Evolutionary conservation across 1,140 invertebrate species (phyloP).

Genomic region (Drosophila lowei): DNA sequence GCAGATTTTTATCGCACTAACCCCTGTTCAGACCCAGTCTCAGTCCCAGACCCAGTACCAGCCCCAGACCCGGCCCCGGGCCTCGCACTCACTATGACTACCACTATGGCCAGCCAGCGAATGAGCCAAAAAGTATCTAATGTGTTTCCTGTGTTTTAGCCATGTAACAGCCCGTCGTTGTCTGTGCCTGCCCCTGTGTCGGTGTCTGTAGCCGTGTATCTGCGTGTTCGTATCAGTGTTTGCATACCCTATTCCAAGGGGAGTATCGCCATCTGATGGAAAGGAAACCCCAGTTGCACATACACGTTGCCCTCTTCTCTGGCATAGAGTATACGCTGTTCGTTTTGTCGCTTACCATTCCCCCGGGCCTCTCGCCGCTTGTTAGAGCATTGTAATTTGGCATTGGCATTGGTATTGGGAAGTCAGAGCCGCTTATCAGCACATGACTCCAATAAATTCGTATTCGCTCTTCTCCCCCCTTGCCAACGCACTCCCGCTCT

Average conservation of each 20-base stretch:
- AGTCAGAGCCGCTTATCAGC: conserved; percentile 63
- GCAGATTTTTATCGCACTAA: conserved; percentile 74
- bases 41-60: no score
- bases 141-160: conserved; percentile 75
- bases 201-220: conserved; percentile 51
- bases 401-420: conserved; percentile 54
- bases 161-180: conserved; percentile 49
- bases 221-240: conserved; percentile 46
- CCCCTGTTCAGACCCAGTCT: conserved; percentile 4
- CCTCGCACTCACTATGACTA: conserved; percentile 17
- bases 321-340: conserved; percentile 20
- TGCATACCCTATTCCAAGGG: conserved; percentile 4
- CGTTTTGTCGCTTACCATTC: conserved; percentile 3
- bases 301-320: background rate
- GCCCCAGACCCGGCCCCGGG: background rate
- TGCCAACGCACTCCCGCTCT: background rate
- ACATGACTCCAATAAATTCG: conserved; percentile 81
- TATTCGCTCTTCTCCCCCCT: conserved; percentile 27
- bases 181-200: conserved; percentile 40
- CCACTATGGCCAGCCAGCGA: conserved; percentile 11
- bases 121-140: conserved; percentile 61
- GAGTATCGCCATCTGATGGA: background rate
- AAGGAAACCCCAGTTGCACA: no score
- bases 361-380: conserved; percentile 11
- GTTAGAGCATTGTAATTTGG: conserved; percentile 71